A percentile compares a stretch with the other conserved stretches of the same genome.
Conservation (phyloP, 2,113 vertebrate species). For the Orcinus orca region DNA sequence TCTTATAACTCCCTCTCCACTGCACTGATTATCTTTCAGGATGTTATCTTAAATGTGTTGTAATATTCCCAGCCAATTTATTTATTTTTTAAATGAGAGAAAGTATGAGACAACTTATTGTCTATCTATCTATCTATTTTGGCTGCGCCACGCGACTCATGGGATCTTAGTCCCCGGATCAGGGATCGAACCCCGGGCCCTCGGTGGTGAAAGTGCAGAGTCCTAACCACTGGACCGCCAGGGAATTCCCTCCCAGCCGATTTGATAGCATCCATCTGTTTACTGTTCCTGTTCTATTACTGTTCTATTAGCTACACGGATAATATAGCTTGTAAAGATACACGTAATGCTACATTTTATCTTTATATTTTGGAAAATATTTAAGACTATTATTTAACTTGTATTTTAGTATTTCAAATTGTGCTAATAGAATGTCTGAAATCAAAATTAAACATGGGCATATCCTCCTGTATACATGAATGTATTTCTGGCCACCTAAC, state of each 20-base stretch:
- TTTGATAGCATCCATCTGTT: constrained; percentile 2
- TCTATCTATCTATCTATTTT: too few species aligned
- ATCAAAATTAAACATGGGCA: not conserved
- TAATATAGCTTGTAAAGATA: constrained; percentile 13
- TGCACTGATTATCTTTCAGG: not conserved
- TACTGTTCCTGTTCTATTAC: not conserved
- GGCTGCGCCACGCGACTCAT: too few species aligned
- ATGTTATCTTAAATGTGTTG: not conserved
- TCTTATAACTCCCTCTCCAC: not conserved
- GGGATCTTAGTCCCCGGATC: too few species aligned
- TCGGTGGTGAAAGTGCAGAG: too few species aligned
- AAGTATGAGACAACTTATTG: too few species aligned
- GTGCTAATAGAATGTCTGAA: not conserved
- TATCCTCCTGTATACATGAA: not conserved
- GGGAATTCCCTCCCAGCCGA: not conserved
- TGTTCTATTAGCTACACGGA: not conserved
- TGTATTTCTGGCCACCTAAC: not conserved
- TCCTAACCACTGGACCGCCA: too few species aligned
- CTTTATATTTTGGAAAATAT: not conserved
- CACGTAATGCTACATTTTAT: not conserved
- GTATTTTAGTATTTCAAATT: not conserved
- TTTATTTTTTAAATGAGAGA: too few species aligned
- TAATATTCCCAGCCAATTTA: not conserved
- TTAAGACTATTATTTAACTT: not conserved
- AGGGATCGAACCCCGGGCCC: too few species aligned